Evolutionary conservation across 2,113 vertebrate species (phyloP).

Genomic region (Miniopterus natalensis): DNA sequence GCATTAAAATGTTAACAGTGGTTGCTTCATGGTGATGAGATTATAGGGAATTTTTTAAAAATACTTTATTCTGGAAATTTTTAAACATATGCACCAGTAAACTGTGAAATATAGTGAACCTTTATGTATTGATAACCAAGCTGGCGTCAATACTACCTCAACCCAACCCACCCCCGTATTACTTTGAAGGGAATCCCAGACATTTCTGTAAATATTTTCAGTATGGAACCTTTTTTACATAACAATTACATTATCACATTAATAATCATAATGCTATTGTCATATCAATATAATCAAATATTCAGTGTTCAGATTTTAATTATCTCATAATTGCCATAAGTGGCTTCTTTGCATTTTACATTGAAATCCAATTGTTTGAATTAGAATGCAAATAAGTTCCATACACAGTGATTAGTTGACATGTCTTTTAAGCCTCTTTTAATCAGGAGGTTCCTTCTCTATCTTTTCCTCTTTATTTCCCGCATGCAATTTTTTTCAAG

Average conservation of each 20-base stretch:
- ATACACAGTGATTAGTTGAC: background rate
- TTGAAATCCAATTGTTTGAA: background rate
- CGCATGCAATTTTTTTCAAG: background rate
- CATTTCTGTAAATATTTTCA: slow-evolving; percentile 23
- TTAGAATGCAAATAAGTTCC: background rate
- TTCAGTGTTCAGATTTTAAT: background rate
- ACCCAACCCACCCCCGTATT: background rate
- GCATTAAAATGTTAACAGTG: background rate
- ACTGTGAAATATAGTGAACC: background rate
- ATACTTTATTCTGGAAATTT: background rate
- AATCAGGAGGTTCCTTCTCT: background rate
- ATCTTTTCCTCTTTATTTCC: background rate
- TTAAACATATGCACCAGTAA: background rate
- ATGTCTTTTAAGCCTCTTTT: background rate
- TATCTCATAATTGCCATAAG: background rate
- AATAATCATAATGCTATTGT: background rate
- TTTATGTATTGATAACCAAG: background rate
- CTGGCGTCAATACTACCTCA: background rate
- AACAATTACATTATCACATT: background rate
- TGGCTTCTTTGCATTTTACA: background rate
- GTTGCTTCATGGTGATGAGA: background rate
- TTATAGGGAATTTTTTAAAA: background rate
- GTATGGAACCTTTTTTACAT: background rate
- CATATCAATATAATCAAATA: slow-evolving; percentile 1
- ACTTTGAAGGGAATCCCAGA: background rate